Evolutionary conservation across 2,888 invertebrate species (phyloP).

Genomic region (Sarcophaga variegata): DNA sequence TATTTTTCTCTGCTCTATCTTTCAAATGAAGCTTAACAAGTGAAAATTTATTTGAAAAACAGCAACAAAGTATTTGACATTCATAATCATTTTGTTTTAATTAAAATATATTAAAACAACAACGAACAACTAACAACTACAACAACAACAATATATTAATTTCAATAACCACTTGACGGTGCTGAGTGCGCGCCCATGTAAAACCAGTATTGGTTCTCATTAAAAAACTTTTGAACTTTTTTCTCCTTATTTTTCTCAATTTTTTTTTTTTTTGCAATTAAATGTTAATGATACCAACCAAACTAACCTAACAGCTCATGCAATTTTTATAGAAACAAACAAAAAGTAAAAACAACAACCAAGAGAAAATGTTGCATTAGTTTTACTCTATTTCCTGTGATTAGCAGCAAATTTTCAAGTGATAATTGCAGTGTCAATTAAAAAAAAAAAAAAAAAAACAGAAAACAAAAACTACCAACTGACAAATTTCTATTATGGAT

Average conservation of each 20-base stretch:
- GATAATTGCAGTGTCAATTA: slow-evolving; percentile 69
- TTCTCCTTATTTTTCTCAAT: not conserved
- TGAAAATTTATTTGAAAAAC: not conserved
- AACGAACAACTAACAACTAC: no score
- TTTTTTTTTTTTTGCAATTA: not conserved
- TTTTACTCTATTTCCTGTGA: slow-evolving; percentile 66
- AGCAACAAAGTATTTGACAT: slow-evolving; percentile 21
- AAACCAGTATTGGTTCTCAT: slow-evolving; percentile 12
- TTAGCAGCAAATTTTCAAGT: slow-evolving; percentile 56
- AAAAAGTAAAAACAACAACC: slow-evolving; percentile 1
- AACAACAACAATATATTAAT: slow-evolving; percentile 28
- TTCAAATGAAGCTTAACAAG: not conserved
- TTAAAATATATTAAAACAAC: slow-evolving; percentile 30
- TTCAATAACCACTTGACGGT: slow-evolving; percentile 10
- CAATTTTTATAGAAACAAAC: not conserved
- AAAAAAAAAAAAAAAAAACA: slow-evolving; percentile 57
- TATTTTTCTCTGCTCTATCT: not conserved
- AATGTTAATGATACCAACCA: slow-evolving; percentile 11
- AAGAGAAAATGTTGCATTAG: slow-evolving; percentile 54
- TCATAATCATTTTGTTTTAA: not conserved
- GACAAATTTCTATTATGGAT: slow-evolving; percentile 23
- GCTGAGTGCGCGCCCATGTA: not conserved
- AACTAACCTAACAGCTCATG: slow-evolving; percentile 11
- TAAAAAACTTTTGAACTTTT: not conserved
- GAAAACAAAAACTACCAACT: slow-evolving; percentile 33